Conservation (phyloP, 2,888 invertebrate genomes). For the Archips crataeganus region DNA sequence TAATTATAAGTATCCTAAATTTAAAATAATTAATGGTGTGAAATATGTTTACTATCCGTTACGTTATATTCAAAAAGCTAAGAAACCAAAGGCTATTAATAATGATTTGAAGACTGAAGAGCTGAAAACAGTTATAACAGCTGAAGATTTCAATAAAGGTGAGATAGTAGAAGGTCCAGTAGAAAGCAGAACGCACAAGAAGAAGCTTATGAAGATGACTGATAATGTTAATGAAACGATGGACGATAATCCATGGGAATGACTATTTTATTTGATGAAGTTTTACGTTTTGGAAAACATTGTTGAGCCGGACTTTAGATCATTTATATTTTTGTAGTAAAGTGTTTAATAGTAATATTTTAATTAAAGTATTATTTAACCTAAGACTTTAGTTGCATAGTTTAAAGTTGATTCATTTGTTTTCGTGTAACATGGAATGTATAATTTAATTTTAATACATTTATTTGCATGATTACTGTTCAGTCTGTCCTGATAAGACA, state of each 20-base stretch:
- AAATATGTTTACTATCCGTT: constrained; percentile 73
- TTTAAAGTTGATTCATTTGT: no score
- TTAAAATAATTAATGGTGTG: constrained; percentile 70
- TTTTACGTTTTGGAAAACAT: constrained; percentile 75
- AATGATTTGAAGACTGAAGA: constrained; percentile 39
- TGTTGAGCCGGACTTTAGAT: constrained; percentile 72
- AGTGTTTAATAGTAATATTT: neutral
- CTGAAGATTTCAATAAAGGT: constrained; percentile 76
- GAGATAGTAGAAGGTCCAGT: constrained; percentile 71
- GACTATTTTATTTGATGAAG: constrained; percentile 81
- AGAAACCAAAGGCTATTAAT: constrained; percentile 56
- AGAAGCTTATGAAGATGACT: constrained; percentile 69
- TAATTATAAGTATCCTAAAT: constrained; percentile 59
- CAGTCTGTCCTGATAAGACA: no score
- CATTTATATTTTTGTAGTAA: constrained; percentile 67
- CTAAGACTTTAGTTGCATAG: no score
- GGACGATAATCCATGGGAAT: constrained; percentile 80
- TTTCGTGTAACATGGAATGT: no score
- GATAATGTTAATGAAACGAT: constrained; percentile 68
- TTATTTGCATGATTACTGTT: no score
- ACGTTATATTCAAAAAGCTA: constrained; percentile 56
- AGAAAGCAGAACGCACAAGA: constrained; percentile 67
- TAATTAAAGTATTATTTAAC: no score
- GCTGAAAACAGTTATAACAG: constrained; percentile 54
- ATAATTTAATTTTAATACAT: no score